A percentile compares a stretch with the other conserved stretches of the same genome.
Conservation (phyloP, 2,888 invertebrate genomes). For the Protophormia terraenovae region DNA sequence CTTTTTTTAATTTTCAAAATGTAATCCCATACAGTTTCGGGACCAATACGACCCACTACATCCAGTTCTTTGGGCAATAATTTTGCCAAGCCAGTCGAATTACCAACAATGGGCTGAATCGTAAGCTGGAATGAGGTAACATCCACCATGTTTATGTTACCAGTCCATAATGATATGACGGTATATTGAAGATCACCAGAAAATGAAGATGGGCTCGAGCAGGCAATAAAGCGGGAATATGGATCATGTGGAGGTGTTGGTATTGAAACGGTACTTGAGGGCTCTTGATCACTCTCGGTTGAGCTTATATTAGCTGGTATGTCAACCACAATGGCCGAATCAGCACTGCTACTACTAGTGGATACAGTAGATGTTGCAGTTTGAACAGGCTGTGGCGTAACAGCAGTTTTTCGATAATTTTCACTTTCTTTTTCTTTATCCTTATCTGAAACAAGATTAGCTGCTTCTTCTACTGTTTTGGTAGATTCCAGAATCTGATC, state of each 20-base stretch:
- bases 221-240: constrained; percentile 73
- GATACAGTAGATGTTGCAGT: constrained; percentile 45
- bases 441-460: constrained; percentile 74
- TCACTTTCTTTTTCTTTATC: constrained; percentile 63
- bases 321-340: constrained; percentile 30
- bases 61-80: constrained; percentile 88
- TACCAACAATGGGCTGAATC: constrained; percentile 89
- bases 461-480: constrained; percentile 80
- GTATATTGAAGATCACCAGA: constrained; percentile 11
- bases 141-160: constrained; percentile 94
- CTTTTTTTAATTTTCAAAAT: constrained; percentile 94
- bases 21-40: constrained; percentile 96
- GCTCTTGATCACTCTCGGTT: constrained; percentile 86
- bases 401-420: constrained; percentile 43
- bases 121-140: constrained; percentile 93
- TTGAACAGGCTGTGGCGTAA: constrained; percentile 52
- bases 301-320: constrained; percentile 31
- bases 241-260: constrained; percentile 82
- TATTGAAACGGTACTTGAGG: constrained; percentile 88
- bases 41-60: constrained; percentile 95
- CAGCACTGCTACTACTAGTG: constrained; percentile 74
- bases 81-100: constrained; percentile 78
- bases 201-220: constrained; percentile 52
- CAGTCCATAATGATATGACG: constrained; percentile 82
- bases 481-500: constrained; percentile 80